Percentiles rank a stretch among this genome's conserved stretches.
Conservation (phyloP, 2,797 vertebrate species). For the Pempheris klunzingeri region DNA sequence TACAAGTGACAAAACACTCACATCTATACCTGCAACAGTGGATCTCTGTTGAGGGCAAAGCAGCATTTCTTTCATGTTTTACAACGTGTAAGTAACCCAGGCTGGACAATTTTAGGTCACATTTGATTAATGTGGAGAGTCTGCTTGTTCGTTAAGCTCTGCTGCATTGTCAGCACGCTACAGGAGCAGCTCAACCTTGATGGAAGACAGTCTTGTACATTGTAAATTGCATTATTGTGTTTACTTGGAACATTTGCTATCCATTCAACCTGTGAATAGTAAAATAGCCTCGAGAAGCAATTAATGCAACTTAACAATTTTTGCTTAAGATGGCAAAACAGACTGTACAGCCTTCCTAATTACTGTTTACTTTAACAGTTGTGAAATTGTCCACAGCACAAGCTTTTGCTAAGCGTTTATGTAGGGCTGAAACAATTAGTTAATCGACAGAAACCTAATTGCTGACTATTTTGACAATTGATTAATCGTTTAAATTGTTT, state of each 20-base stretch:
- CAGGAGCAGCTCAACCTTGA: conserved; percentile 54
- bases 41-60: conserved; percentile 22
- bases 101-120: conserved; percentile 79
- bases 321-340: conserved; percentile 52
- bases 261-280: conserved; percentile 58
- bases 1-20: conserved; percentile 11
- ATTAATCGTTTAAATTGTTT: not conserved
- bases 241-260: conserved; percentile 58
- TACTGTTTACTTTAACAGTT: conserved; percentile 28
- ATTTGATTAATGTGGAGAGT: conserved; percentile 76
- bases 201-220: conserved; percentile 40
- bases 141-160: conserved; percentile 65
- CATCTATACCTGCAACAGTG: conserved; percentile 22
- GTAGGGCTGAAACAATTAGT: not conserved
- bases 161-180: conserved; percentile 57
- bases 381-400: conserved; percentile 6
- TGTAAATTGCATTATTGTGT: conserved; percentile 60
- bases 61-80: conserved; percentile 44
- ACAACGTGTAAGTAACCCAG: conserved; percentile 54
- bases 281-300: conserved; percentile 64
- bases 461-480: not conserved
- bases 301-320: conserved; percentile 54
- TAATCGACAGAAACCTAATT: not conserved
- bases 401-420: not conserved
- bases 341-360: conserved; percentile 3